Evolutionary conservation across 2,888 invertebrate genomes (phyloP).

Genomic region (Lamellibrachia columna): DNA sequence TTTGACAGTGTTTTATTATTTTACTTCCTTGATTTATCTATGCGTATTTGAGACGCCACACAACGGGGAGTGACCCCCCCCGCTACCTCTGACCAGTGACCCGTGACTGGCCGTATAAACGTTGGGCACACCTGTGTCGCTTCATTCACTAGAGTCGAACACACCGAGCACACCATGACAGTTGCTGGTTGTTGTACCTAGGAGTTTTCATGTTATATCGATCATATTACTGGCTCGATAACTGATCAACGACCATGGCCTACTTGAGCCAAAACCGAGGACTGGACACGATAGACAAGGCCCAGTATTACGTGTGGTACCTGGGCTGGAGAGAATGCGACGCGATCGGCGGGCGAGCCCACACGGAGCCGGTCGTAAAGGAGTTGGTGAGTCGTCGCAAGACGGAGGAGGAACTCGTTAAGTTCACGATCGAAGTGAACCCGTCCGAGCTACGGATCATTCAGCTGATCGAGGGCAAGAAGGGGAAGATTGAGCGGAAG

Average conservation of each 20-base stretch:
- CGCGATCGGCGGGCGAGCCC: constrained; percentile 85
- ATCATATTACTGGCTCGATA: neutral
- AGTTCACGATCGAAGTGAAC: constrained; percentile 72
- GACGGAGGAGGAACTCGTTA: constrained; percentile 85
- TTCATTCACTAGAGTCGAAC: neutral
- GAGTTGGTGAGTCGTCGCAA: constrained; percentile 85
- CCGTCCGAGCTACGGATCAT: constrained; percentile 94
- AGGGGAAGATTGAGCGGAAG: constrained; percentile 71
- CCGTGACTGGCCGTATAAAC: neutral
- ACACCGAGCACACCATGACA: neutral
- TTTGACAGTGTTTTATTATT: neutral
- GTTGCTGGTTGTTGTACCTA: neutral
- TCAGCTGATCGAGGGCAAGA: constrained; percentile 73
- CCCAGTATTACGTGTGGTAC: constrained; percentile 72
- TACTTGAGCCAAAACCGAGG: neutral
- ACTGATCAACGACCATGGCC: neutral
- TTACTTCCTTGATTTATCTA: neutral
- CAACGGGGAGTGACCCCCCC: neutral
- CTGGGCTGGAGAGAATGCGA: constrained; percentile 94
- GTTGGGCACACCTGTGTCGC: neutral
- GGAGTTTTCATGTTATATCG: neutral
- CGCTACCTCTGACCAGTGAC: neutral
- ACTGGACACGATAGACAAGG: constrained; percentile 25
- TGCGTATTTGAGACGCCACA: neutral
- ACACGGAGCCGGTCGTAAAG: constrained; percentile 83